Percentiles rank a stretch among this genome's conserved stretches.
phyloP scores from a whole-genome alignment of 2,113 vertebrate genomes.

The Pungitius pungitius region DNA sequence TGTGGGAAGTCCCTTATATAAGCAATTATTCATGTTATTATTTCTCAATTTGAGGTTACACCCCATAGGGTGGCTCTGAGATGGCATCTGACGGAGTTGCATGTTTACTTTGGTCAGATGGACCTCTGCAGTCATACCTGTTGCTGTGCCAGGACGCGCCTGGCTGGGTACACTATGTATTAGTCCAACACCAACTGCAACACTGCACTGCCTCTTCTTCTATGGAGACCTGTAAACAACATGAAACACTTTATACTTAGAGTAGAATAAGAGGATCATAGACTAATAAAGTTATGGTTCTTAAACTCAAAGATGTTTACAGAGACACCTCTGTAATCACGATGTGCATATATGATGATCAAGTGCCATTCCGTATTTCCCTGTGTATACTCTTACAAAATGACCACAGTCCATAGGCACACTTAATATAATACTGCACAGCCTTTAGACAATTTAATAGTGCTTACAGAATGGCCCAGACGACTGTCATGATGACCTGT shows the following conservation, averaged over 20 bases:
- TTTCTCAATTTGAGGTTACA: constrained; percentile 45
- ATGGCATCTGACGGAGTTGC: constrained; percentile 36
- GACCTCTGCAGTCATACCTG: constrained; percentile 21
- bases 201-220: constrained; percentile 7
- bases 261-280: too few relatives aligned
- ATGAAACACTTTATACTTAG: constrained; percentile 34
- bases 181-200: not conserved
- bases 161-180: not conserved
- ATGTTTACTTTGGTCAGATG: constrained; percentile 25
- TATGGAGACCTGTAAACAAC: constrained; percentile 30
- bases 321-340: constrained; percentile 7
- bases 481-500: not conserved
- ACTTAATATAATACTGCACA: not conserved
- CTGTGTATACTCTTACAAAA: not conserved
- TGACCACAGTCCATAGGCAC: not conserved
- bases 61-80: constrained; percentile 27
- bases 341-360: not conserved
- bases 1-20: constrained; percentile 14
- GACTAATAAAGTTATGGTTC: constrained; percentile 27
- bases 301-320: constrained; percentile 45
- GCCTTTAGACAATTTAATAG: not conserved
- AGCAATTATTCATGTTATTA: constrained; percentile 24
- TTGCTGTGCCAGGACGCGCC: constrained; percentile 5
- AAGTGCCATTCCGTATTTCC: not conserved
- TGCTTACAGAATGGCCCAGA: not conserved